phyloP scores from a whole-genome alignment of 2,888 invertebrate species.

The Fragum fragum region DNA sequence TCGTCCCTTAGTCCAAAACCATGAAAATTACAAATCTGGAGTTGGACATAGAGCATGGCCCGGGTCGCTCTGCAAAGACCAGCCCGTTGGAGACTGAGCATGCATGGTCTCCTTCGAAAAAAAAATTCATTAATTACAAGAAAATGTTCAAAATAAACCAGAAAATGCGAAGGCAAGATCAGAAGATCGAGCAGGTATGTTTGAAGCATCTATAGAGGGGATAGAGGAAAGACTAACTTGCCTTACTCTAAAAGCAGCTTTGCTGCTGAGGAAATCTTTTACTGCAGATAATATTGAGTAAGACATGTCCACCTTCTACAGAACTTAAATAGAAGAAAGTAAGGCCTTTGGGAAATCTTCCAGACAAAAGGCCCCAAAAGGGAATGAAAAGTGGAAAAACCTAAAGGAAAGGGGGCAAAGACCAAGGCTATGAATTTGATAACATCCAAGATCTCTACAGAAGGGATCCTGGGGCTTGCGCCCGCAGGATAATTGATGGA shows the following conservation, averaged over 20 bases:
- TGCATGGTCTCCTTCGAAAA: no score
- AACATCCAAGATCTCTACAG: background rate
- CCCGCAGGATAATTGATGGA: background rate
- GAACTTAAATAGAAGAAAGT: background rate
- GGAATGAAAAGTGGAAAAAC: background rate
- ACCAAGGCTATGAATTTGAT: background rate
- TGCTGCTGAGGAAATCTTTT: background rate
- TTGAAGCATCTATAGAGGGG: background rate
- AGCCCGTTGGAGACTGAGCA: no score
- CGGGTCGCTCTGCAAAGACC: no score
- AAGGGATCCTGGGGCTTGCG: background rate
- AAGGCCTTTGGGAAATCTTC: background rate
- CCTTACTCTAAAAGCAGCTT: background rate
- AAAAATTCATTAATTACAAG: no score
- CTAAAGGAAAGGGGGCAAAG: background rate
- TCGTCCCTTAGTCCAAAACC: no score
- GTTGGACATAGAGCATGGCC: no score
- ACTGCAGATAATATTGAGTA: background rate
- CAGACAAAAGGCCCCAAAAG: no score
- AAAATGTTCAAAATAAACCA: no score
- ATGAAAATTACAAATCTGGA: no score
- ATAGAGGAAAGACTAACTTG: background rate
- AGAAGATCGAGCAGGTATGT: background rate
- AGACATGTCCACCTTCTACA: background rate
- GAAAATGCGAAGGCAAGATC: no score